Percentiles rank a stretch among this genome's conserved stretches.
Evolutionary conservation across 2,888 invertebrate genomes (phyloP).

Genomic region (Rotaria sp.): DNA sequence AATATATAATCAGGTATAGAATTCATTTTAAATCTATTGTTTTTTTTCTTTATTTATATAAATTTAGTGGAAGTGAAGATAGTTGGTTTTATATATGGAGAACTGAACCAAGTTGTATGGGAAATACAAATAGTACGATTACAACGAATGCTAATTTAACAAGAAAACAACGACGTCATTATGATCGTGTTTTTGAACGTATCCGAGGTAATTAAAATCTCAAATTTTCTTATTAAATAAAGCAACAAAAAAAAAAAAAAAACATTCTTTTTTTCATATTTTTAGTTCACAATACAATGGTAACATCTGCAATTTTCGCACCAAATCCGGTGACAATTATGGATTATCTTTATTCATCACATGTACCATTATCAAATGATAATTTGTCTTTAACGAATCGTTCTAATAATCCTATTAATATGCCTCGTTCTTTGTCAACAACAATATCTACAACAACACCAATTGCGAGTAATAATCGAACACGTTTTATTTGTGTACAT

Average conservation of each 20-base stretch:
- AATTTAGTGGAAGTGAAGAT: slow-evolving; percentile 81
- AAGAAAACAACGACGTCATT: slow-evolving; percentile 65
- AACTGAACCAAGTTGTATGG: slow-evolving; percentile 53
- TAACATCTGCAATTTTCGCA: slow-evolving; percentile 92
- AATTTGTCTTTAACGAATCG: background rate
- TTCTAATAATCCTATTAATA: background rate
- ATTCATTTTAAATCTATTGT: background rate
- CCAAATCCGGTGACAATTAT: slow-evolving; percentile 84
- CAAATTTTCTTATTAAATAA: no score
- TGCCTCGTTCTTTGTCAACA: background rate
- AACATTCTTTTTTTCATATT: background rate
- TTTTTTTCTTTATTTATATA: background rate
- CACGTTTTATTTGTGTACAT: background rate
- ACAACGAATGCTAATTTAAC: background rate
- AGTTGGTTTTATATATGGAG: slow-evolving; percentile 96
- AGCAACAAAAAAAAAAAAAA: background rate
- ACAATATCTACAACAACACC: background rate
- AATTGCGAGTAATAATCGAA: background rate
- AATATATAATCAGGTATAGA: slow-evolving; percentile 68
- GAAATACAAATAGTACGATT: background rate
- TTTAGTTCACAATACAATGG: slow-evolving; percentile 79
- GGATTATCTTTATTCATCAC: background rate
- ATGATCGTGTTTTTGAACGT: slow-evolving; percentile 95
- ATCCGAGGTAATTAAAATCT: slow-evolving; percentile 63
- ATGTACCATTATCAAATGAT: background rate